Base-by-base conservation (phyloP, 2,797 vertebrate genomes). In the Acanthurus tractus region DNA sequence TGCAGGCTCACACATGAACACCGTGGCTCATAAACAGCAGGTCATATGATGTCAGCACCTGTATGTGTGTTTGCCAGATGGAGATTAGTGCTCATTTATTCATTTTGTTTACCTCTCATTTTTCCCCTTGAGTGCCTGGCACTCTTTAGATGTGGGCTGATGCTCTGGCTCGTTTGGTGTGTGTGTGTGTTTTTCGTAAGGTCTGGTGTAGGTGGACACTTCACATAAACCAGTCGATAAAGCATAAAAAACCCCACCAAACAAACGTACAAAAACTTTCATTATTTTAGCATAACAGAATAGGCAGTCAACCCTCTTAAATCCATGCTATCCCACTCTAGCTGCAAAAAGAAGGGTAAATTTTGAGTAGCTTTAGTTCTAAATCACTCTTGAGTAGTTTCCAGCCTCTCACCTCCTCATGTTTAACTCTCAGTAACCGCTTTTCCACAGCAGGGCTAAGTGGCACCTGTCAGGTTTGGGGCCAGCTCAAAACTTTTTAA, bases 41-140 rank as follows among this genome's bases (percentile, higher is more conserved):
- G 75, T 63, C 55, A 56, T 66, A 70, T 86, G 78, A 81, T 79
- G 66, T 84, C 69, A 82, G 73, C 83, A 88, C 74, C 81, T 86
- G 77, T 62, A 63, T 69, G 73, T 84, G 81, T 81, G 78, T 81
- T 79, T 83, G 85, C 82, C 83, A 89, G 80, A 87, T 89, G 83
- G 78, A 77, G 76, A 85, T 76, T 81, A 86, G 59, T 74, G 75
- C 80, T 86, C 82, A 83, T 88, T 89, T 78, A 81, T 88, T 85
- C 42, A 78, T 87, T 91, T 87, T 83, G 77, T 88, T 89, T 86
- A 77, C 73, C 76, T 74, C 62, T 78, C 46, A n/a, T 70, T 74
- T 79, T 66, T 75, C 52, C 57, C 67, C 71, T 50, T 34, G 68
- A 82, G 85, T 78, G 67, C 54, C 63, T 80, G 76, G 49, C 36